Percentiles rank a stretch among this genome's conserved stretches.
These are phyloP conservation scores for Labrus mixtus DNA, from an alignment of 2,113 vertebrate species.

Conservation along the genomic window DNA sequence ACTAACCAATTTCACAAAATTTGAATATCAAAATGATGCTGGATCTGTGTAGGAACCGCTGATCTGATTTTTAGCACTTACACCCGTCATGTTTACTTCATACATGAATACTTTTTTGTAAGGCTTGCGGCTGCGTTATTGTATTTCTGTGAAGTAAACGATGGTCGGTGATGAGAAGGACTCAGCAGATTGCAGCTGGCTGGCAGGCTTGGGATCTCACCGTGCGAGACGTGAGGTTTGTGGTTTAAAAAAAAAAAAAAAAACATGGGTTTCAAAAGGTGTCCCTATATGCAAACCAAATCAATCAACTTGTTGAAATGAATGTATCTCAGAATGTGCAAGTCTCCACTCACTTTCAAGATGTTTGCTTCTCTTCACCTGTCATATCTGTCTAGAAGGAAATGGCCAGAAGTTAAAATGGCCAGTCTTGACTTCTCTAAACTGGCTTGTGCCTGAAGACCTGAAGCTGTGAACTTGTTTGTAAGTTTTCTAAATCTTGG, in stretches of 20 bases:
- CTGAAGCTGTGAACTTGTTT: slow-evolving; percentile 88
- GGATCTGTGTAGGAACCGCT: slow-evolving; percentile 41
- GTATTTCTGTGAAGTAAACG: slow-evolving; percentile 45
- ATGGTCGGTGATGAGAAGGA: slow-evolving; percentile 23
- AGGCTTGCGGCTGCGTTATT: slow-evolving; percentile 22
- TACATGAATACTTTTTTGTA: slow-evolving; percentile 32
- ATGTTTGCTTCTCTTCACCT: slow-evolving; percentile 58
- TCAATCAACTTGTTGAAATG: slow-evolving; percentile 56
- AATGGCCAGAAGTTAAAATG: slow-evolving; percentile 73
- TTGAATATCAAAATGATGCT: slow-evolving; percentile 49
- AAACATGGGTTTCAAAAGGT: slow-evolving; percentile 41
- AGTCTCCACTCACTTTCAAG: slow-evolving; percentile 50
- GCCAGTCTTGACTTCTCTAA: slow-evolving; percentile 72
- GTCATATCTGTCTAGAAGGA: slow-evolving; percentile 55
- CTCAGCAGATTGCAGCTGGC: slow-evolving; percentile 31
- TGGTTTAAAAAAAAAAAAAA: slow-evolving; percentile 23
- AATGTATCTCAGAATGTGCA: slow-evolving; percentile 77
- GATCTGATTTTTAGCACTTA: slow-evolving; percentile 45
- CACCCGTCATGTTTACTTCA: slow-evolving; percentile 30
- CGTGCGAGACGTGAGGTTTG: slow-evolving; percentile 3
- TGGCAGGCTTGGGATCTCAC: slow-evolving; percentile 39
- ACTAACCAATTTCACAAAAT: slow-evolving; percentile 27
- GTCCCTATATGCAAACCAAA: slow-evolving; percentile 74
- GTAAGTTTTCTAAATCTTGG: slow-evolving; percentile 86
- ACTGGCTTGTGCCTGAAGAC: slow-evolving; percentile 88